These are phyloP conservation scores for Thamnophis elegans DNA, from an alignment of 2,797 vertebrate species.

Conservation along the genomic window DNA sequence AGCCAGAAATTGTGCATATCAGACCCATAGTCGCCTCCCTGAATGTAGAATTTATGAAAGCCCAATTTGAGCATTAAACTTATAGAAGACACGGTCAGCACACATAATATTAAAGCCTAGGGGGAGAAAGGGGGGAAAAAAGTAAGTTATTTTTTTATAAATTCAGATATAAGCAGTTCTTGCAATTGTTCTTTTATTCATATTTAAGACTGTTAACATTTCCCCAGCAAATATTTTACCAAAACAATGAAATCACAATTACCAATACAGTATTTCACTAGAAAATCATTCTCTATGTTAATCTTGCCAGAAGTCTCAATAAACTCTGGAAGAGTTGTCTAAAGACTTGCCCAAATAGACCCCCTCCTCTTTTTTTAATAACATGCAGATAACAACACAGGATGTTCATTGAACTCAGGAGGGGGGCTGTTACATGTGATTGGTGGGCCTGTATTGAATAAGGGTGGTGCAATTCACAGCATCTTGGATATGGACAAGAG, in stretches of 20 bases:
- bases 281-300: neutral
- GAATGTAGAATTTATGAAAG: conserved; percentile 71
- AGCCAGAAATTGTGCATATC: conserved; percentile 73
- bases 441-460: neutral
- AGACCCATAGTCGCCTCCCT: conserved; percentile 78
- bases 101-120: conserved; percentile 68
- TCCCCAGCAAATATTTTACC: neutral
- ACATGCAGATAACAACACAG: neutral
- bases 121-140: neutral
- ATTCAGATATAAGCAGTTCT: neutral
- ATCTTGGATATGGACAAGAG: neutral
- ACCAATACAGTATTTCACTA: neutral
- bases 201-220: neutral
- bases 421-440: neutral
- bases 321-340: neutral
- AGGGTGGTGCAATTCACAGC: neutral
- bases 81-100: conserved; percentile 72
- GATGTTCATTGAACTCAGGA: neutral
- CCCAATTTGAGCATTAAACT: conserved; percentile 76
- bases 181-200: neutral
- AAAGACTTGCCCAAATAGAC: neutral
- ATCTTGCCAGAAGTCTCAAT: neutral
- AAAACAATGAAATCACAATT: neutral
- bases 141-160: neutral
- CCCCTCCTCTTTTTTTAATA: neutral